Evolutionary conservation across 2,113 vertebrate genomes (phyloP).

Genomic region (Vanacampus margaritifer): DNA sequence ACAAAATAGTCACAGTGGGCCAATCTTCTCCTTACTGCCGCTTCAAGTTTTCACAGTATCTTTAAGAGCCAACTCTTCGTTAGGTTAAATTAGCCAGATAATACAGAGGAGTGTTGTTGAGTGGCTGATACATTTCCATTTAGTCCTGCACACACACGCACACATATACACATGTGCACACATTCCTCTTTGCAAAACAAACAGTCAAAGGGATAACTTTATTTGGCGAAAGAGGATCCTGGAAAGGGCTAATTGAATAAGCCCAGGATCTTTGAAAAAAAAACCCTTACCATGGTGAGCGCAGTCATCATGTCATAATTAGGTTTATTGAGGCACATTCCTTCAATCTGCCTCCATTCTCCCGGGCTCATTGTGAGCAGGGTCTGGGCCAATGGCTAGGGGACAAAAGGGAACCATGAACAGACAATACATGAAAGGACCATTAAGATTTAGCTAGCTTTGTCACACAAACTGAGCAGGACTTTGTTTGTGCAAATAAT

Average conservation of each 20-base stretch:
- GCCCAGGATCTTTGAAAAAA: conserved; percentile 94
- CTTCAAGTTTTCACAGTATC: conserved; percentile 53
- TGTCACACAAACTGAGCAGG: conserved; percentile 97
- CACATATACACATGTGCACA: conserved; percentile 27
- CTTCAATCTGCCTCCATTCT: conserved; percentile 99
- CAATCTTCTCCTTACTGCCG: conserved; percentile 13
- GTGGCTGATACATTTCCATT: conserved; percentile 54
- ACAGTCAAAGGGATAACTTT: conserved; percentile 99
- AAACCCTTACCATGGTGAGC: conserved; percentile 96
- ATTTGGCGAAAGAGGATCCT: conserved; percentile 98
- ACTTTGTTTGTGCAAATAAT: conserved; percentile 99
- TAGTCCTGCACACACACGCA: conserved; percentile 10
- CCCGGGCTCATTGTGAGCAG: conserved; percentile 92
- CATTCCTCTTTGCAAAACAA: conserved; percentile 95
- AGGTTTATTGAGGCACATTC: conserved; percentile 99
- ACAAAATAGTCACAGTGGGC: conserved; percentile 46
- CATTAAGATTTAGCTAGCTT: conserved; percentile 92
- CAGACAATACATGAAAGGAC: conserved; percentile 97
- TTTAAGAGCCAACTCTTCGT: conserved; percentile 76
- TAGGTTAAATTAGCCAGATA: conserved; percentile 96
- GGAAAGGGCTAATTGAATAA: conserved; percentile 98
- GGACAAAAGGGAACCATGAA: conserved; percentile 96
- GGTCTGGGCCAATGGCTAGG: conserved; percentile 90
- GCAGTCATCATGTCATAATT: conserved; percentile 99
- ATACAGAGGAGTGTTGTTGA: conserved; percentile 67